These are phyloP conservation scores for Halichoerus grypus DNA, from an alignment of 2,113 vertebrate species.

Conservation along the genomic window DNA sequence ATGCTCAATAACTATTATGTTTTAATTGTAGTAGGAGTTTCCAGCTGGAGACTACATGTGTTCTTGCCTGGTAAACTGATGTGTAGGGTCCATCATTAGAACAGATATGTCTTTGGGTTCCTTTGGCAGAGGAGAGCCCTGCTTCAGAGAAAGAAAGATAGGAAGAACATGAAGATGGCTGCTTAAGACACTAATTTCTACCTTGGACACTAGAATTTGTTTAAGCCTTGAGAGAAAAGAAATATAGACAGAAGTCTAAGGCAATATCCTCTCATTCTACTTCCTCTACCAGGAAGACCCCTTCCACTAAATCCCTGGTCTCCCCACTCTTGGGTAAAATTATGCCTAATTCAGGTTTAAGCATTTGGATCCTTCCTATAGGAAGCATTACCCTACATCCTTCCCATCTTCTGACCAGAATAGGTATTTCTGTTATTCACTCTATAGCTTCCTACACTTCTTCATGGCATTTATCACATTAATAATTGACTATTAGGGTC, in stretches of 20 bases:
- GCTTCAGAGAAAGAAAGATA: not conserved
- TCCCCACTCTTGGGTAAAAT: not conserved
- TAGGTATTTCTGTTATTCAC: not conserved
- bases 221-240: not conserved
- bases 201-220: not conserved
- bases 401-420: not conserved
- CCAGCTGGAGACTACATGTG: not conserved
- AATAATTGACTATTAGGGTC: not conserved
- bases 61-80: not conserved
- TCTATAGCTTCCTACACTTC: not conserved
- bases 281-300: not conserved
- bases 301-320: not conserved
- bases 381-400: not conserved
- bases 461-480: not conserved
- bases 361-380: not conserved
- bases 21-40: not conserved
- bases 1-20: not conserved
- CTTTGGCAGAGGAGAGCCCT: not conserved
- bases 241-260: not conserved
- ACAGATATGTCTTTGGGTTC: not conserved
- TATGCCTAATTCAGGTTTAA: not conserved
- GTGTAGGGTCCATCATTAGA: not conserved
- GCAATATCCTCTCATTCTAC: not conserved
- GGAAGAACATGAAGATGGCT: not conserved
- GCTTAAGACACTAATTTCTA: not conserved